Percentiles rank a stretch among this genome's conserved stretches.
These are phyloP conservation scores for Drosophila nebulosa DNA, from an alignment of 1,140 invertebrate genomes.

Conservation along the genomic window DNA sequence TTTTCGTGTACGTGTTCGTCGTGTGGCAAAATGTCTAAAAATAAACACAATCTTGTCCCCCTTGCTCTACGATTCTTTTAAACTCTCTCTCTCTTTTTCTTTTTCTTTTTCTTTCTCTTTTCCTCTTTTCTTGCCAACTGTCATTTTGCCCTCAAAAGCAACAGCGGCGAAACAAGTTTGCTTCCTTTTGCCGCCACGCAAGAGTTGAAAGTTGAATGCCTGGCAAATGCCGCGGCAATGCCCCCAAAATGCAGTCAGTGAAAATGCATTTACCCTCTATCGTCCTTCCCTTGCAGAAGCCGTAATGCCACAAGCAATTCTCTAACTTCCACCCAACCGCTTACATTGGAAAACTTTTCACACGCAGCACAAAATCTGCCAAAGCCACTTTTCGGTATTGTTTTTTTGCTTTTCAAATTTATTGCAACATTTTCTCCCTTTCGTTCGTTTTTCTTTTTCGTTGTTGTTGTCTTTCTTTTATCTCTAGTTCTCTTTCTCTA, in stretches of 20 bases:
- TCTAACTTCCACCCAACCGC: neutral
- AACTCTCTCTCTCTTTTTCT: neutral
- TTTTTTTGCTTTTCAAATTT: slow-evolving; percentile 72
- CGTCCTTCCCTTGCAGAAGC: neutral
- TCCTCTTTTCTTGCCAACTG: slow-evolving; percentile 2
- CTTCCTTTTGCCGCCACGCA: slow-evolving; percentile 30
- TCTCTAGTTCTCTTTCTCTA: neutral
- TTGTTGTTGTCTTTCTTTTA: neutral
- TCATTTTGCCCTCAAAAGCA: slow-evolving; percentile 17
- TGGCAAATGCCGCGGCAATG: slow-evolving; percentile 70
- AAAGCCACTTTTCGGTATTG: slow-evolving; percentile 66
- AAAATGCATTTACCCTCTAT: slow-evolving; percentile 37
- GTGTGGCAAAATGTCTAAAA: neutral
- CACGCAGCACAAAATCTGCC: slow-evolving; percentile 66
- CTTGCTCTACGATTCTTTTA: too few species aligned
- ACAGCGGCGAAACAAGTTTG: slow-evolving; percentile 21
- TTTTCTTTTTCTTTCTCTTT: neutral
- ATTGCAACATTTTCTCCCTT: slow-evolving; percentile 59
- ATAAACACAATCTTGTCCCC: neutral
- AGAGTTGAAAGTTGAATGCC: slow-evolving; percentile 77
- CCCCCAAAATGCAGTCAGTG: slow-evolving; percentile 51
- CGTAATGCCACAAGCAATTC: neutral
- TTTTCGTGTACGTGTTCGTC: slow-evolving; percentile 40
- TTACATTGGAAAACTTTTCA: slow-evolving; percentile 52
- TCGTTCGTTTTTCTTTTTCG: neutral